phyloP scores from a whole-genome alignment of 2,113 vertebrate species.

The Aramus guarauna region DNA sequence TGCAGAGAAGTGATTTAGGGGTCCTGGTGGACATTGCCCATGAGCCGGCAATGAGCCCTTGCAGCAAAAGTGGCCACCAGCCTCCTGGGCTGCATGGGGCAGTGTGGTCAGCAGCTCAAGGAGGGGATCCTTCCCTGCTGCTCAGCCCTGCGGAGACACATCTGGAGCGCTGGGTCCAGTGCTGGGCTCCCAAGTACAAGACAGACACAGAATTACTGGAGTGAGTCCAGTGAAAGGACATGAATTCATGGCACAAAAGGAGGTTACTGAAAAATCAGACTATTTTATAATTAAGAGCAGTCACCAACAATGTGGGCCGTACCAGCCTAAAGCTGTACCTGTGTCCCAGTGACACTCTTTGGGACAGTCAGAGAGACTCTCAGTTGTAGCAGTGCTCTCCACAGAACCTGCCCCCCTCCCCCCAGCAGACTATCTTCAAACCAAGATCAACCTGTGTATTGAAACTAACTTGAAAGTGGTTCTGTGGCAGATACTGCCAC shows the following conservation, averaged over 20 bases:
- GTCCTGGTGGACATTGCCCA: neutral
- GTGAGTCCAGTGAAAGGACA: neutral
- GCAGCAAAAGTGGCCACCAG: fast-evolving
- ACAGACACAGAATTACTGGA: neutral
- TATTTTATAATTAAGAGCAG: neutral
- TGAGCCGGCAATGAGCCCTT: neutral
- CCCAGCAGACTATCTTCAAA: neutral
- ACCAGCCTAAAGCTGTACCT: neutral
- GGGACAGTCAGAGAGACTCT: neutral
- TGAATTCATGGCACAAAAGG: neutral
- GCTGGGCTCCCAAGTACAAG: neutral
- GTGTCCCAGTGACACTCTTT: neutral
- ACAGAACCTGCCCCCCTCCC: neutral
- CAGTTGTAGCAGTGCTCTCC: neutral
- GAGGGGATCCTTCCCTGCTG: neutral
- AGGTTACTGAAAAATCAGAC: neutral
- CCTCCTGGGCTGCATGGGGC: neutral
- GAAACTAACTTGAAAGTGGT: neutral
- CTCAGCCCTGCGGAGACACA: neutral
- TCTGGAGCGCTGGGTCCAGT: neutral
- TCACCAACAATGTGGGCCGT: neutral
- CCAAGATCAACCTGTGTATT: neutral
- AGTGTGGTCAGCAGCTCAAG: neutral
- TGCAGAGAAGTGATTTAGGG: neutral
- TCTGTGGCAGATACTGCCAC: neutral